phyloP scores from a whole-genome alignment of 2,888 invertebrate genomes.

The Megastigmus dorsalis region DNA sequence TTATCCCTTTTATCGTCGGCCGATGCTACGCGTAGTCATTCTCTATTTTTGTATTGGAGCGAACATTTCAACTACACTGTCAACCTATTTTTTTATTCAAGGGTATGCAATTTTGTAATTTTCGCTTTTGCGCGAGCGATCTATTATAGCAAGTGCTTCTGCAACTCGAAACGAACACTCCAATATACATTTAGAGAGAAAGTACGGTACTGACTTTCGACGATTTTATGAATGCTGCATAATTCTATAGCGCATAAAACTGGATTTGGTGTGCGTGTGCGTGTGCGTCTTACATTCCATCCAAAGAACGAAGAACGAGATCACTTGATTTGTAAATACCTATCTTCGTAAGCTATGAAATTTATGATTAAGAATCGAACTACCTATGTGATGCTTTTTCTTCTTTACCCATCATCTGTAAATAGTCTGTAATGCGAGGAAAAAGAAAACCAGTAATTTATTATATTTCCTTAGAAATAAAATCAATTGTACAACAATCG shows the following conservation, averaged over 20 bases:
- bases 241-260: conserved; percentile 8
- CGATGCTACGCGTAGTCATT: not conserved
- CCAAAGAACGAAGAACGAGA: conserved; percentile 51
- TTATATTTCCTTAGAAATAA: conserved; percentile 58
- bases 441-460: conserved; percentile 68
- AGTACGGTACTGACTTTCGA: conserved; percentile 16
- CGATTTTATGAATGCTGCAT: not conserved
- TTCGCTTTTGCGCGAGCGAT: too few species aligned
- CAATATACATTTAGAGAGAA: not conserved
- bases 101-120: too few species aligned
- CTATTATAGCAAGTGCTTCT: too few species aligned
- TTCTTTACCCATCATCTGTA: conserved; percentile 60
- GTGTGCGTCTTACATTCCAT: conserved; percentile 68
- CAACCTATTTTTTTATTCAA: not conserved
- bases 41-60: not conserved
- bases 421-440: conserved; percentile 61
- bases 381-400: conserved; percentile 46
- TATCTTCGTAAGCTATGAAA: conserved; percentile 43
- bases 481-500: conserved; percentile 19
- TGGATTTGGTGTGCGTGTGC: conserved; percentile 25
- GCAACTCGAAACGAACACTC: too few species aligned
- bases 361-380: conserved; percentile 41
- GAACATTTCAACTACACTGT: not conserved
- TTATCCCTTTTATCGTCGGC: not conserved
- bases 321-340: conserved; percentile 54